Base-by-base conservation (phyloP, 2,797 vertebrate species). In the Rhinophrynus dorsalis region DNA sequence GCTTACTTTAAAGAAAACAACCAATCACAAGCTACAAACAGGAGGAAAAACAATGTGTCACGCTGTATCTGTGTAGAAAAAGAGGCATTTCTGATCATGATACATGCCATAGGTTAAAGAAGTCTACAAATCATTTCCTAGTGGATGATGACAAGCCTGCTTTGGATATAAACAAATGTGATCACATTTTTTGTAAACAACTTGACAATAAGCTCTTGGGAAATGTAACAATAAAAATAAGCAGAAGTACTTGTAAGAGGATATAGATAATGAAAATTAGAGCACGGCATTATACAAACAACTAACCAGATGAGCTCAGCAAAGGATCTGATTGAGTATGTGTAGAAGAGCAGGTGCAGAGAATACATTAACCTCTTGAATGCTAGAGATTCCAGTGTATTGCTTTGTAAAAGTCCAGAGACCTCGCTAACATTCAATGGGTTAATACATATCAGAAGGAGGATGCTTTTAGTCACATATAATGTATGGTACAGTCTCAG, bases 1-100 rank as follows among this genome's bases (percentile, higher is more conserved):
- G 75, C 70, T 84, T 83, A 76, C 47, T 67, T 76, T 67, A 15
- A 54, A 68, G 60, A 60, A 1, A 33, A 26, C 71, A 74, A 29
- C 74, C 77, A 80, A 78, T 75, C 42, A 71, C 1, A 0, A 74
- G 40, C 38, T 70, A 15, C 54, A 4, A 56, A 51, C 61, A 32
- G 44, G 72, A 50, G 57, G n/a, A 20, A 78, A 38, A 37, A 76
- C 74, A 79, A 72, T 20, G 32, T 75, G 67, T 69, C 62, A 60
- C 38, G 3, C 45, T 75, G 67, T 75, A 64, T 75, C 55, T 66
- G 55, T 70, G 61, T 75, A 70, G 67, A 75, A 69, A 59, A 70
- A 18, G 15, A 60, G 62, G 55, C 26, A 23, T 52, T 40, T 37
- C 45, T 67, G 18, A 47, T 73, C 21, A 45, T 73, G 60, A 66